Percentiles rank a stretch among this genome's conserved stretches.
Conservation (phyloP, 2,797 vertebrate genomes). For the Erethizon dorsatum region DNA sequence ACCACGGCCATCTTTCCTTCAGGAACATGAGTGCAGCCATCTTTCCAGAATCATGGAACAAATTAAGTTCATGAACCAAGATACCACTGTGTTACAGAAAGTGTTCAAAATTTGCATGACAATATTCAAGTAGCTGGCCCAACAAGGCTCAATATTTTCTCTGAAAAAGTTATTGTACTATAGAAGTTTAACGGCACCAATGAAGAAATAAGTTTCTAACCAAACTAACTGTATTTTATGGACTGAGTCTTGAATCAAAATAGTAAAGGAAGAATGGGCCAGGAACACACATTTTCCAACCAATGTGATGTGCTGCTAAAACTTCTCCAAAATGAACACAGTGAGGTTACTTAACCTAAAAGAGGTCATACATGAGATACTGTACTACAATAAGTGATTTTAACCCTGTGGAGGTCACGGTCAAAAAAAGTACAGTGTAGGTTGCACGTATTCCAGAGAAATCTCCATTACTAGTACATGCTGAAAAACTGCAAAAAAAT, state of each 20-base stretch:
- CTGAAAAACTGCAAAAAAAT: background rate
- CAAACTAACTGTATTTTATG: background rate
- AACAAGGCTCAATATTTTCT: background rate
- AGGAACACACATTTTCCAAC: constrained; percentile 11
- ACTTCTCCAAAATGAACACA: background rate
- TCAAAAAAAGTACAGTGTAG: background rate
- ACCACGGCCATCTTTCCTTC: background rate
- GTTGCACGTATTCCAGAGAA: background rate
- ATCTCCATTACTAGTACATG: background rate
- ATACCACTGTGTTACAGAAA: background rate
- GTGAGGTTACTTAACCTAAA: background rate
- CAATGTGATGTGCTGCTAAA: background rate
- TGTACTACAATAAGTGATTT: background rate
- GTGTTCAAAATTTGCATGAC: background rate
- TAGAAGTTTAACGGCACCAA: background rate
- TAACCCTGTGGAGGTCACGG: background rate
- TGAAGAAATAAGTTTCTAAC: background rate
- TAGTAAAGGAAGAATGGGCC: background rate
- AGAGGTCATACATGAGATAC: background rate
- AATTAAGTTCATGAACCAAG: background rate
- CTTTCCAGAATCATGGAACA: background rate
- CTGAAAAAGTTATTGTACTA: background rate
- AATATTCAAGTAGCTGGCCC: background rate
- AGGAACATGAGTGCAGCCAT: background rate
- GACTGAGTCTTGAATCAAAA: background rate